phyloP scores from a whole-genome alignment of 1,140 invertebrate genomes.

The Oreohelix idahoensis region DNA sequence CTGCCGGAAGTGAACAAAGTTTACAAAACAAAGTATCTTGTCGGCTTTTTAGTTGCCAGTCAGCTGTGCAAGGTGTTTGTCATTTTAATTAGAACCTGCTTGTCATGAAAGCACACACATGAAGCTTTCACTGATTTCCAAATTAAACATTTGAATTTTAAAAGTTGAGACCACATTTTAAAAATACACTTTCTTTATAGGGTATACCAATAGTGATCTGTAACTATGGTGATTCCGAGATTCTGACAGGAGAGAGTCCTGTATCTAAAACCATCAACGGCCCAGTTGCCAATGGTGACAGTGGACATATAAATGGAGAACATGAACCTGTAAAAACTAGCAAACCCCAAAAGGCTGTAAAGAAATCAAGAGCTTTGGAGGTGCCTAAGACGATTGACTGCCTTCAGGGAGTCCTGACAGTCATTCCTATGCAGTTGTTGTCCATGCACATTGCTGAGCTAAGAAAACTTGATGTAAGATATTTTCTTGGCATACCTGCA shows the following conservation, averaged over 20 bases:
- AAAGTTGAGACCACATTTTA: too few relatives aligned
- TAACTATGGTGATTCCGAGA: constrained; percentile 91
- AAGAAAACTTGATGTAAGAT: constrained; percentile 91
- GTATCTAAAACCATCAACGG: constrained; percentile 73
- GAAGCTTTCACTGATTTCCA: too few relatives aligned
- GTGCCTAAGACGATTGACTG: constrained; percentile 95
- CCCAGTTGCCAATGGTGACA: background rate
- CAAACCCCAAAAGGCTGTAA: background rate
- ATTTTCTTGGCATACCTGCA: background rate
- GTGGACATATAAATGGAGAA: background rate
- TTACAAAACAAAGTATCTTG: too few relatives aligned
- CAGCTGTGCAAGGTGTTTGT: too few relatives aligned
- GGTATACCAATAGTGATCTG: constrained; percentile 96
- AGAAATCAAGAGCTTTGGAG: constrained; percentile 20
- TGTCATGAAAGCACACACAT: too few relatives aligned
- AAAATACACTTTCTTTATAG: constrained; percentile 46
- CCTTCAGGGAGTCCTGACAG: constrained; percentile 91
- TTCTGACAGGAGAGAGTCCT: constrained; percentile 80
- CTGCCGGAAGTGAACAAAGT: too few relatives aligned
- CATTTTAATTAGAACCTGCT: too few relatives aligned
- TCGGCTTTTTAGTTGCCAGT: too few relatives aligned
- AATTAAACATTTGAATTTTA: too few relatives aligned
- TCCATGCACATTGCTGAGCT: constrained; percentile 98
- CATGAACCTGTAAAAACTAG: background rate
- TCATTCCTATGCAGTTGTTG: constrained; percentile 97